Evolutionary conservation across 1,140 invertebrate species (phyloP).

Genomic region (Drosophila asahinai): DNA sequence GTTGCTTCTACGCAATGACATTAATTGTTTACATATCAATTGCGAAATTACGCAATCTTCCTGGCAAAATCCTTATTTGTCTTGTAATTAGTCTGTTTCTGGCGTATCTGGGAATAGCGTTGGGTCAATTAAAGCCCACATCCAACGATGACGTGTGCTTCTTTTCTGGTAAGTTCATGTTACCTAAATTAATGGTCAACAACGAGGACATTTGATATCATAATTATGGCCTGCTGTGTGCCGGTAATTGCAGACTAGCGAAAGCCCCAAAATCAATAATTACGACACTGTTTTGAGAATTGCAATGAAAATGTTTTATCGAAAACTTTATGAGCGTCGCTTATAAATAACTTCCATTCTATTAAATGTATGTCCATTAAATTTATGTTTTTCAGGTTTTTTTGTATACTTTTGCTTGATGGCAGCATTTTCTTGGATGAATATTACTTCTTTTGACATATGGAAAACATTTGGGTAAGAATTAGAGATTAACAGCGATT

Average conservation of each 20-base stretch:
- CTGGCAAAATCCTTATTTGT: slow-evolving; percentile 90
- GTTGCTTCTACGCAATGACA: slow-evolving; percentile 88
- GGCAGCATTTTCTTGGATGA: slow-evolving; percentile 95
- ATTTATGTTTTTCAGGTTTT: slow-evolving; percentile 88
- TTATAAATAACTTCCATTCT: neutral
- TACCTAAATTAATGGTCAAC: slow-evolving; percentile 5
- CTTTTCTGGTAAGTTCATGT: slow-evolving; percentile 64
- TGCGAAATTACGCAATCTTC: slow-evolving; percentile 88
- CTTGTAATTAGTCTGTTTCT: slow-evolving; percentile 88
- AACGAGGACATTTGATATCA: neutral
- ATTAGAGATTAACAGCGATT: neutral
- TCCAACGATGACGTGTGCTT: slow-evolving; percentile 72
- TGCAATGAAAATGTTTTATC: neutral
- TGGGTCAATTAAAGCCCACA: slow-evolving; percentile 85
- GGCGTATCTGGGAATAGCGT: slow-evolving; percentile 87
- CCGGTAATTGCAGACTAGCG: neutral
- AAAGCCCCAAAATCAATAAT: slow-evolving; percentile 2
- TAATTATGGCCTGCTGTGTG: slow-evolving; percentile 1
- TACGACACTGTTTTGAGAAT: neutral
- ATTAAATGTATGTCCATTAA: neutral
- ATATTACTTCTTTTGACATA: slow-evolving; percentile 95
- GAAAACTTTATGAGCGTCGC: neutral
- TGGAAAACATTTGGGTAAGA: slow-evolving; percentile 93
- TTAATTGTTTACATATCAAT: slow-evolving; percentile 88
- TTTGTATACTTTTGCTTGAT: slow-evolving; percentile 94